Conservation (phyloP, 2,113 vertebrate genomes). For the Dinomys branickii region DNA sequence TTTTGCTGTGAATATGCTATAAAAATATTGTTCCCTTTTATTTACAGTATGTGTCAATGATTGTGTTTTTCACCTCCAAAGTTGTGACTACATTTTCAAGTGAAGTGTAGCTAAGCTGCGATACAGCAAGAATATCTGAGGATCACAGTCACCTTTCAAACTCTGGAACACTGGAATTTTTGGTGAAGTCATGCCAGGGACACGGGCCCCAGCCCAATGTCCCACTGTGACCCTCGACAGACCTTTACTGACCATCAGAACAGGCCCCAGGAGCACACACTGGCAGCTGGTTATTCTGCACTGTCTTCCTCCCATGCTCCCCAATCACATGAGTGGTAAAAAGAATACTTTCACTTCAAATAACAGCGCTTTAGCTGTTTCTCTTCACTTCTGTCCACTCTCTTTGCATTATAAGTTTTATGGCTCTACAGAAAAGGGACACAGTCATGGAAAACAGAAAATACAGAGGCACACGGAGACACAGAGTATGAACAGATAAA, state of each 20-base stretch:
- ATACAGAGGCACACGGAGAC: slow-evolving; percentile 73
- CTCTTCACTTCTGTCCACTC: slow-evolving; percentile 13
- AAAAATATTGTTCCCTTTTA: not conserved
- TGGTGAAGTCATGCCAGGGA: not conserved
- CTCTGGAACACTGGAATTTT: not conserved
- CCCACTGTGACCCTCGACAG: not conserved
- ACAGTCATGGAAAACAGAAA: slow-evolving; percentile 70
- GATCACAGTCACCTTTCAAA: not conserved
- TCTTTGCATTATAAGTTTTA: not conserved
- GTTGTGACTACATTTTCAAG: not conserved
- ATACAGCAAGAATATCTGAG: not conserved
- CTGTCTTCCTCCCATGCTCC: not conserved
- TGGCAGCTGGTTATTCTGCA: not conserved
- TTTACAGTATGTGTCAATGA: not conserved
- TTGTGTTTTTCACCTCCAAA: not conserved
- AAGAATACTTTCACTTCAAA: not conserved
- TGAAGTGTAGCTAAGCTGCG: not conserved
- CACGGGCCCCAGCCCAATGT: not conserved
- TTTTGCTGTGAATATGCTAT: not conserved
- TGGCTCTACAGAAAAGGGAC: not conserved
- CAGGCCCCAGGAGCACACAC: not conserved
- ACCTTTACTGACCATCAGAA: not conserved
- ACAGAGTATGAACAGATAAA: slow-evolving; percentile 71
- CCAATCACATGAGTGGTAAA: not conserved
- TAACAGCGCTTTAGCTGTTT: not conserved